Percentiles rank a stretch among this genome's conserved stretches.
Conservation (phyloP, 2,113 vertebrate species). For the Phainopepla nitens region DNA sequence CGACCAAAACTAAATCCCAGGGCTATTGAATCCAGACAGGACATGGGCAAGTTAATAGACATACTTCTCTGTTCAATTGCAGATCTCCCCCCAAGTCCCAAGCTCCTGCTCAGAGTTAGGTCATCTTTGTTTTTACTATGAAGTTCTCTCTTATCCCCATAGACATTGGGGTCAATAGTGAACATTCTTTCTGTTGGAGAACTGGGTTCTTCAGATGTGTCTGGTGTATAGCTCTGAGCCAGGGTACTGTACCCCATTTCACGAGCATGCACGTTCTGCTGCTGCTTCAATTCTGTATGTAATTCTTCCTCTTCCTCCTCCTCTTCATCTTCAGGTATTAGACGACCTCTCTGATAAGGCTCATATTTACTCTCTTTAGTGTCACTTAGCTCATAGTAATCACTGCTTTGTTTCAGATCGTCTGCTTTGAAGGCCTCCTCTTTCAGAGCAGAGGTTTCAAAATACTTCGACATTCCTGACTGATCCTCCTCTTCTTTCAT, state of each 20-base stretch:
- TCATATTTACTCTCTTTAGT: conserved; percentile 74
- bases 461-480: conserved; percentile 97
- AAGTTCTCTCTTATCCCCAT: conserved; percentile 78
- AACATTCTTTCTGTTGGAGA: conserved; percentile 78
- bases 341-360: conserved; percentile 31
- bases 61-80: conserved; percentile 98
- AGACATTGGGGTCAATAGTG: conserved; percentile 79
- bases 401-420: conserved; percentile 75
- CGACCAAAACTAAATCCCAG: conserved; percentile 86
- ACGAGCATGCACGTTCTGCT: conserved; percentile 47
- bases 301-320: conserved; percentile 54
- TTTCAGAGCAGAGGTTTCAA: conserved; percentile 92
- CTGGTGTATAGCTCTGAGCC: conserved; percentile 72
- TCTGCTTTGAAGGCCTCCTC: conserved; percentile 73
- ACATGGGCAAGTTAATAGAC: conserved; percentile 95
- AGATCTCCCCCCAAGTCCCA: conserved; percentile 81
- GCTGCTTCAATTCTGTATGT: conserved; percentile 24
- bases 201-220: conserved; percentile 72
- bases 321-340: conserved; percentile 58
- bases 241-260: conserved; percentile 86
- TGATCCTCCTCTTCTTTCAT: conserved; percentile 78
- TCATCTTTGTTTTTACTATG: conserved; percentile 90
- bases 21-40: conserved; percentile 84
- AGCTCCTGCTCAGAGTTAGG: conserved; percentile 89
- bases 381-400: conserved; percentile 95